Conservation (phyloP, 2,113 vertebrate species). For the Ptychochromis oligacanthus region DNA sequence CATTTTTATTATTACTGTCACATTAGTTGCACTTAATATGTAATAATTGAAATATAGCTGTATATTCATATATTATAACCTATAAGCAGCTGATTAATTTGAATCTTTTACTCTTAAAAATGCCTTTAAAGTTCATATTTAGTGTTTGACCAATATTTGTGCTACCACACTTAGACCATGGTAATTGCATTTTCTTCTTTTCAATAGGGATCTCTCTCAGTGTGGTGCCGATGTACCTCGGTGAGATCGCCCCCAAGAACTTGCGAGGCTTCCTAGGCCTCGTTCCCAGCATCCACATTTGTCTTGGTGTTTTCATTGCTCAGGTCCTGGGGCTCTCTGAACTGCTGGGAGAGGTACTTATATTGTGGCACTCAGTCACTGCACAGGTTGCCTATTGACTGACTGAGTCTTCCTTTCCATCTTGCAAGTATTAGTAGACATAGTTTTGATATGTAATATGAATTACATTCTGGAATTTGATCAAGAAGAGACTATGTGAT, state of each 20-base stretch:
- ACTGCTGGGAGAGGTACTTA: slow-evolving; percentile 83
- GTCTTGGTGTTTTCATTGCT: slow-evolving; percentile 87
- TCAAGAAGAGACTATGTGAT: background rate
- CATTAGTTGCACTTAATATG: background rate
- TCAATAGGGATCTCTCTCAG: slow-evolving; percentile 87
- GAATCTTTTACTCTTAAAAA: background rate
- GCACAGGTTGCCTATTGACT: background rate
- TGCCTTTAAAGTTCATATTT: background rate
- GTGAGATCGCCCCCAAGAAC: slow-evolving; percentile 90
- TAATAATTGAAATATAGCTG: background rate
- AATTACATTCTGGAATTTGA: background rate
- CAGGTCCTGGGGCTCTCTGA: slow-evolving; percentile 88
- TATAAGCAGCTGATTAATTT: background rate
- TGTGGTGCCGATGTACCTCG: slow-evolving; percentile 91
- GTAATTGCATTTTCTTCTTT: background rate
- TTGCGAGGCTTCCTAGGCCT: slow-evolving; percentile 88
- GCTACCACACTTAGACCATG: background rate
- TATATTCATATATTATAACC: background rate
- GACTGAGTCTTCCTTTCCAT: background rate
- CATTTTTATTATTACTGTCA: background rate
- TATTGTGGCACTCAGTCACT: rapidly evolving
- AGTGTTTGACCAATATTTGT: background rate
- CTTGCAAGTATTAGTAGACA: background rate
- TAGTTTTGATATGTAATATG: background rate
- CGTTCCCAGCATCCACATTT: slow-evolving; percentile 90